Percentiles rank a stretch among this genome's conserved stretches.
Conservation (phyloP, 2,888 invertebrate genomes). For the Melanargia galathea region DNA sequence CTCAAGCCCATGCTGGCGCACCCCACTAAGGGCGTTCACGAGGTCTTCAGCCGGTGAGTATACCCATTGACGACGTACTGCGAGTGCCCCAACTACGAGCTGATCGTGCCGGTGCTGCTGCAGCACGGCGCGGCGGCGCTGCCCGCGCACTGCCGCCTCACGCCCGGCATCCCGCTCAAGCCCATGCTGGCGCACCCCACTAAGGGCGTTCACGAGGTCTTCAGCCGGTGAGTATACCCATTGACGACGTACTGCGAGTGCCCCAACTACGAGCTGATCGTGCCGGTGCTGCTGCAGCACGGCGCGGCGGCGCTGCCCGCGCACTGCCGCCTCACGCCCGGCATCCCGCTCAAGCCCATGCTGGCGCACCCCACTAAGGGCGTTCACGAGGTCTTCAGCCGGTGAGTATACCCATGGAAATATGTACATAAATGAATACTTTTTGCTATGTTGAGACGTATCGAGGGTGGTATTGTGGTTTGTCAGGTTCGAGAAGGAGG, state of each 20-base stretch:
- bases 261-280: slow-evolving; percentile 90
- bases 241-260: neutral
- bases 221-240: slow-evolving; percentile 83
- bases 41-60: slow-evolving; percentile 88
- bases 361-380: slow-evolving; percentile 98
- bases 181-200: slow-evolving; percentile 99
- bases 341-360: slow-evolving; percentile 98
- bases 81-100: slow-evolving; percentile 89
- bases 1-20: slow-evolving; percentile 99
- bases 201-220: slow-evolving; percentile 94
- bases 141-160: slow-evolving; percentile 90
- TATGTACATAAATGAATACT: too few relatives aligned
- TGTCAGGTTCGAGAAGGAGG: slow-evolving; percentile 87
- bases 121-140: slow-evolving; percentile 88
- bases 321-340: slow-evolving; percentile 93
- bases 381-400: slow-evolving; percentile 91
- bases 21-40: slow-evolving; percentile 96
- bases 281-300: slow-evolving; percentile 89
- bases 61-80: neutral
- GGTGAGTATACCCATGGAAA: slow-evolving; percentile 75
- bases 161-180: slow-evolving; percentile 96
- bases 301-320: slow-evolving; percentile 89
- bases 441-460: too few relatives aligned
- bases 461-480: too few relatives aligned
- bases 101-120: slow-evolving; percentile 90